Percentiles rank a stretch among this genome's conserved stretches.
Evolutionary conservation across 30 jellyfish, hydroid and myxozoan genomes (phyloP).

Genomic region (Nemopilema nomurai): DNA sequence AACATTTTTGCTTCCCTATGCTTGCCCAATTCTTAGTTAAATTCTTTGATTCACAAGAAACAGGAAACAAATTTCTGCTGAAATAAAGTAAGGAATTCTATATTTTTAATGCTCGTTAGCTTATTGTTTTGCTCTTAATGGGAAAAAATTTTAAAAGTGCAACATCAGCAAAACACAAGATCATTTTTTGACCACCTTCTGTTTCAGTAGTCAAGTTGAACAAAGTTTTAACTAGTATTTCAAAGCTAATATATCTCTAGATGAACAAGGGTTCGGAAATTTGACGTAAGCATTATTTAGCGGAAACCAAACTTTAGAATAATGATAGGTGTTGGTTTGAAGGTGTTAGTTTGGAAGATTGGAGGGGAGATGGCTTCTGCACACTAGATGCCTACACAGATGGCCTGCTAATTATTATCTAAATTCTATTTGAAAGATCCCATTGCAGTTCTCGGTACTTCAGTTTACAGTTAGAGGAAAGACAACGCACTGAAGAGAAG

Average conservation of each 20-base stretch:
- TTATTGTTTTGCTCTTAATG: constrained; percentile 48
- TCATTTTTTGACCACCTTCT: too few relatives aligned
- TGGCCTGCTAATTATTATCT: not conserved
- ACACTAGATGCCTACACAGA: too few relatives aligned
- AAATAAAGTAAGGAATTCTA: constrained; percentile 70
- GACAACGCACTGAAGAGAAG: constrained; percentile 80
- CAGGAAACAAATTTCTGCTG: constrained; percentile 81
- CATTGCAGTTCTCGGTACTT: not conserved
- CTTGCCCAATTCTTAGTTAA: not conserved
- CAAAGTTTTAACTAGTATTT: too few relatives aligned
- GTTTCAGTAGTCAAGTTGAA: too few relatives aligned
- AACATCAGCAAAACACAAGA: constrained; percentile 78
- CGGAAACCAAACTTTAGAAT: too few relatives aligned
- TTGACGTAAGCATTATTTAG: too few relatives aligned
- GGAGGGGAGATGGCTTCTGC: too few relatives aligned
- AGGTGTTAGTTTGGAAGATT: too few relatives aligned
- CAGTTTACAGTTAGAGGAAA: constrained; percentile 67
- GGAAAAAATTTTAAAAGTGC: constrained; percentile 64
- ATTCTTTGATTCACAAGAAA: constrained; percentile 42
- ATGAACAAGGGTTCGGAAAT: too few relatives aligned
- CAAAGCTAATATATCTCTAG: too few relatives aligned
- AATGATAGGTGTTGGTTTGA: too few relatives aligned
- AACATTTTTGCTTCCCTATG: not conserved
- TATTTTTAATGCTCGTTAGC: not conserved
- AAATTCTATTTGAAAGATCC: not conserved